These are phyloP conservation scores for Nicator chloris DNA, from an alignment of 2,113 vertebrate genomes.

Conservation along the genomic window DNA sequence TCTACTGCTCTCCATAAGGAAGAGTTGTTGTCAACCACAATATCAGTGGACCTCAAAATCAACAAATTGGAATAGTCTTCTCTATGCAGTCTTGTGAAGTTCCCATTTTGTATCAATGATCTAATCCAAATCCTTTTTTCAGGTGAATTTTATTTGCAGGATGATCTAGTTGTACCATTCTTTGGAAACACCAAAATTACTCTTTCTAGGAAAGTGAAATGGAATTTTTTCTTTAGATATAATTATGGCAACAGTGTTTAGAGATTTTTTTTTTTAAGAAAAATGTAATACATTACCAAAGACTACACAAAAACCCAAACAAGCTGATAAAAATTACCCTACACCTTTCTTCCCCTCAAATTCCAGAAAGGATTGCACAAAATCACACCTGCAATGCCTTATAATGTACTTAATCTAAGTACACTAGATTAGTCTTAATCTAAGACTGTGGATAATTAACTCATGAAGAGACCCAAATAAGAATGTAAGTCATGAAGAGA, in stretches of 20 bases:
- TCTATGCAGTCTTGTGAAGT: neutral
- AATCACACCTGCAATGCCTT: neutral
- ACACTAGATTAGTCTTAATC: no score
- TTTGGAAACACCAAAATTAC: neutral
- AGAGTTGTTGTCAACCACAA: neutral
- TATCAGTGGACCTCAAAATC: neutral
- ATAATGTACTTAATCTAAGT: neutral
- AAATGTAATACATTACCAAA: neutral
- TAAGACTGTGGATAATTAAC: slow-evolving; percentile 28
- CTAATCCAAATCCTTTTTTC: neutral
- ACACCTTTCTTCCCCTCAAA: neutral
- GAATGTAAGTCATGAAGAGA: slow-evolving; percentile 26
- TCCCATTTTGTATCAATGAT: neutral
- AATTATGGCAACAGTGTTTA: neutral
- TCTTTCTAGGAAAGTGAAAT: neutral
- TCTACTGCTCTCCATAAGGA: neutral
- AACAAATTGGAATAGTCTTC: neutral
- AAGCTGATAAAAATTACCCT: neutral
- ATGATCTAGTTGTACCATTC: neutral
- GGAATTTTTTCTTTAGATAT: neutral
- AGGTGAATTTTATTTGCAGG: neutral
- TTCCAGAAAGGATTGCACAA: slow-evolving; percentile 12
- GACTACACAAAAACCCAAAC: neutral
- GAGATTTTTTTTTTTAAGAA: neutral
- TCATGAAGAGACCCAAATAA: slow-evolving; percentile 9